phyloP scores from a whole-genome alignment of 2,113 vertebrate genomes.

The Baryphthengus martii region DNA sequence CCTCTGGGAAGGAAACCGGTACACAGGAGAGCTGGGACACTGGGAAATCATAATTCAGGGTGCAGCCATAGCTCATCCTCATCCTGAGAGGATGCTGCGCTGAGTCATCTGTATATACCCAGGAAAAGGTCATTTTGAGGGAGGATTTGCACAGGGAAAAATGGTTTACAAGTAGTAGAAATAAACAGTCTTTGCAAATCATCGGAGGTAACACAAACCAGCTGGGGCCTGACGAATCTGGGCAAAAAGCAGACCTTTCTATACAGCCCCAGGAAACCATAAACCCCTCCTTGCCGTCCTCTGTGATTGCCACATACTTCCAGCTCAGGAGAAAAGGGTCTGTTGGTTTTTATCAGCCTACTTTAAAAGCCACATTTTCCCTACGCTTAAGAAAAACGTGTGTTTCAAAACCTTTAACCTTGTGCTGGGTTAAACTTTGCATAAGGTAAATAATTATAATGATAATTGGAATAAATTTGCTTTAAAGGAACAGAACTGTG shows the following conservation, averaged over 20 bases:
- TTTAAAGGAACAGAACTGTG: not conserved
- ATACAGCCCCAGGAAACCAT: not conserved
- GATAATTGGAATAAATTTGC: not conserved
- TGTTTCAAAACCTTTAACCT: not conserved
- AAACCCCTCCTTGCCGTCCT: not conserved
- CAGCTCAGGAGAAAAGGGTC: not conserved
- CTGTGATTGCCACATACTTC: not conserved
- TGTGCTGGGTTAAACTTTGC: not conserved
- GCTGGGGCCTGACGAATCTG: not conserved
- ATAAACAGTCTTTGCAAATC: not conserved
- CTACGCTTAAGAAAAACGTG: not conserved
- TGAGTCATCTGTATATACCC: not conserved
- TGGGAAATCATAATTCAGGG: fast-evolving
- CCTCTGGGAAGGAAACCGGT: not conserved
- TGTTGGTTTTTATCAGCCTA: not conserved
- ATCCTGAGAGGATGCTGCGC: not conserved
- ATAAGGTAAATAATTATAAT: not conserved
- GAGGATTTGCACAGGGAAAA: not conserved
- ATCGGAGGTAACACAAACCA: not conserved
- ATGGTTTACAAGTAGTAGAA: not conserved
- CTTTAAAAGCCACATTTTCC: not conserved
- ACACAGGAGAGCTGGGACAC: not conserved
- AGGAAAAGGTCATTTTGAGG: not conserved
- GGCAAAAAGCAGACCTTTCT: not conserved
- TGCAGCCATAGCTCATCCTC: not conserved